These are phyloP conservation scores for Tragelaphus eurycerus DNA, from an alignment of 2,797 vertebrate genomes.

Conservation along the genomic window DNA sequence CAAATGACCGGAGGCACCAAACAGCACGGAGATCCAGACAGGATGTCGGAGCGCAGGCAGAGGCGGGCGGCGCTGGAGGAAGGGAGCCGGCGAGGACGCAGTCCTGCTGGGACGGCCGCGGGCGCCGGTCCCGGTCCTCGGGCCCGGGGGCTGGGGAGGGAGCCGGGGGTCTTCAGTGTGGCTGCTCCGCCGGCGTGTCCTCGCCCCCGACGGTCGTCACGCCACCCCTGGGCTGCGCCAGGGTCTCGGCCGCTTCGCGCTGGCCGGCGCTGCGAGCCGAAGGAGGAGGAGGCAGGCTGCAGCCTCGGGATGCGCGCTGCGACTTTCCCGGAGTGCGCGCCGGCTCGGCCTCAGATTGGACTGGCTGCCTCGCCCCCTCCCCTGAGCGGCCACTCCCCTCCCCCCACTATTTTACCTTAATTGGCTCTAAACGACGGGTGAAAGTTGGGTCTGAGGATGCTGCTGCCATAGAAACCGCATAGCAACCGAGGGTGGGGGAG, in stretches of 20 bases:
- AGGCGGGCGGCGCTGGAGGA: neutral
- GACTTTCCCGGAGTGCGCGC: neutral
- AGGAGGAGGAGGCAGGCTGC: neutral
- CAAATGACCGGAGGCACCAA: fast-evolving
- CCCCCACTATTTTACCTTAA: constrained; percentile 45
- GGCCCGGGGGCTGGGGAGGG: neutral
- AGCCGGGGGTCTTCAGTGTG: neutral
- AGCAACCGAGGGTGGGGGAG: constrained; percentile 39
- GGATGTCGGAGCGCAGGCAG: neutral
- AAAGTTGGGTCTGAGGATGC: constrained; percentile 79
- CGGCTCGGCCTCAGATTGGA: neutral
- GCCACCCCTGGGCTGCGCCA: neutral
- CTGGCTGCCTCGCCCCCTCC: neutral
- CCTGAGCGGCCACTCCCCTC: neutral
- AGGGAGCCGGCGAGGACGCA: neutral
- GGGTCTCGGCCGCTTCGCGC: neutral
- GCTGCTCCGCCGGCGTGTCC: neutral
- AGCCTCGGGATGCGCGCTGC: neutral
- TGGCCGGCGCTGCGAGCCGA: neutral
- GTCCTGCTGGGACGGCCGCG: neutral
- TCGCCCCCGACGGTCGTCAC: neutral
- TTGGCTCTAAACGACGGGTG: constrained; percentile 53
- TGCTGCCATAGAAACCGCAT: constrained; percentile 80
- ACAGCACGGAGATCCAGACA: neutral
- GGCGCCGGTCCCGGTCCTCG: neutral